Conservation (phyloP, 2,113 vertebrate species). For the Willisornis vidua region DNA sequence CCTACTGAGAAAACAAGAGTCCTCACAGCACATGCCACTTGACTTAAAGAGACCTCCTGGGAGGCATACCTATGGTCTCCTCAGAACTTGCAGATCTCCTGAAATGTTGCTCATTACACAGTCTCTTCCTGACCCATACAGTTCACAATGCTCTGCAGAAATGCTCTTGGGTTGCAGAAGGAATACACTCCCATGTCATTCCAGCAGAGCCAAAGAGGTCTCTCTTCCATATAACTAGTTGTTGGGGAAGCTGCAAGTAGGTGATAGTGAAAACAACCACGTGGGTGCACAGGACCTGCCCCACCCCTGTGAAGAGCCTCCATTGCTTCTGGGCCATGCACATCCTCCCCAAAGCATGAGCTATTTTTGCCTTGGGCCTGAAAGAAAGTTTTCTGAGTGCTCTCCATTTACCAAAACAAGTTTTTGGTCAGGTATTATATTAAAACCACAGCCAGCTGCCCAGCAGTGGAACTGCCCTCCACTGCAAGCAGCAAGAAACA, state of each 20-base stretch:
- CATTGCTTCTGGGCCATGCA: neutral
- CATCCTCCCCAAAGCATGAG: neutral
- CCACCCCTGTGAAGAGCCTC: neutral
- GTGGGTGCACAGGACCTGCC: neutral
- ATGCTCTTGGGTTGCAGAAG: neutral
- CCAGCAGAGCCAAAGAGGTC: neutral
- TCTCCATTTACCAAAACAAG: neutral
- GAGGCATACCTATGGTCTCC: neutral
- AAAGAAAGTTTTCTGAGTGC: neutral
- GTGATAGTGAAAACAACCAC: neutral
- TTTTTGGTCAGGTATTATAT: neutral
- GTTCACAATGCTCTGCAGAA: neutral
- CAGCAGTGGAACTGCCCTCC: neutral
- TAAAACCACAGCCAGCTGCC: neutral
- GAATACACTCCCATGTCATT: neutral
- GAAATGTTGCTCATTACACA: neutral
- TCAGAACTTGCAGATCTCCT: neutral
- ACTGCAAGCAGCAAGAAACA: neutral
- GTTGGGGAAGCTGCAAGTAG: neutral
- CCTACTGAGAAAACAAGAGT: neutral
- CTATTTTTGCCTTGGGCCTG: neutral
- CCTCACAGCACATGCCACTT: neutral
- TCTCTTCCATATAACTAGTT: neutral
- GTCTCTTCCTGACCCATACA: neutral
- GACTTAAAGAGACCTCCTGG: neutral